Conservation (phyloP, 2,113 vertebrate genomes). For the Lophochroa leadbeateri region DNA sequence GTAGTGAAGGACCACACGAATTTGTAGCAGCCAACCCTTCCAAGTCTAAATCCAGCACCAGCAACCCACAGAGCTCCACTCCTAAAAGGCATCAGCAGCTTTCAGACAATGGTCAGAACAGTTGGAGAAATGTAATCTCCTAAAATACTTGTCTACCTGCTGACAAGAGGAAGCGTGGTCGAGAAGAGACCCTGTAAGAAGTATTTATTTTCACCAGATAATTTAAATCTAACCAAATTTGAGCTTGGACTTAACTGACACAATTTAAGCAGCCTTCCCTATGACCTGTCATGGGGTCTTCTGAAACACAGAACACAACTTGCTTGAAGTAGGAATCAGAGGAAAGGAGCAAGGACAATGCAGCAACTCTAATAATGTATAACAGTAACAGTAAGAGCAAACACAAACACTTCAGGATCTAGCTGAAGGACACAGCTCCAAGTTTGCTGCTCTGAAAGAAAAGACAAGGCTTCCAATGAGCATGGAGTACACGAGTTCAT, state of each 20-base stretch:
- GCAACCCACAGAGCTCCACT: not conserved
- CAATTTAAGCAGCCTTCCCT: not conserved
- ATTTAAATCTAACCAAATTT: not conserved
- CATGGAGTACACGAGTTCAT: not conserved
- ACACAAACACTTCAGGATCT: not conserved
- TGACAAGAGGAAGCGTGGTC: not conserved
- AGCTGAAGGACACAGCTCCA: not conserved
- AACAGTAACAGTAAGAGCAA: not conserved
- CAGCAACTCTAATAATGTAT: not conserved
- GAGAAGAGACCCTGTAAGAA: not conserved
- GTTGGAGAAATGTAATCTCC: not conserved
- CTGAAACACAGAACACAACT: not conserved
- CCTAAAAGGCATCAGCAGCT: not conserved
- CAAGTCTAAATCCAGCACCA: not conserved
- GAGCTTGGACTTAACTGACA: not conserved
- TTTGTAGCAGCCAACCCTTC: not conserved
- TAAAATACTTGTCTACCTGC: not conserved
- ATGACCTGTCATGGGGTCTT: accelerated
- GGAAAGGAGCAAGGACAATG: not conserved
- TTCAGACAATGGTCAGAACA: not conserved
- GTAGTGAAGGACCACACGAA: not conserved
- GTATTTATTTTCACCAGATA: not conserved
- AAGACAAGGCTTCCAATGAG: not conserved
- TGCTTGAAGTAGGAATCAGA: not conserved
- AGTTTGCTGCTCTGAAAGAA: not conserved